phyloP scores from a whole-genome alignment of 2,113 vertebrate genomes.

The Psittacula cyanocephala region DNA sequence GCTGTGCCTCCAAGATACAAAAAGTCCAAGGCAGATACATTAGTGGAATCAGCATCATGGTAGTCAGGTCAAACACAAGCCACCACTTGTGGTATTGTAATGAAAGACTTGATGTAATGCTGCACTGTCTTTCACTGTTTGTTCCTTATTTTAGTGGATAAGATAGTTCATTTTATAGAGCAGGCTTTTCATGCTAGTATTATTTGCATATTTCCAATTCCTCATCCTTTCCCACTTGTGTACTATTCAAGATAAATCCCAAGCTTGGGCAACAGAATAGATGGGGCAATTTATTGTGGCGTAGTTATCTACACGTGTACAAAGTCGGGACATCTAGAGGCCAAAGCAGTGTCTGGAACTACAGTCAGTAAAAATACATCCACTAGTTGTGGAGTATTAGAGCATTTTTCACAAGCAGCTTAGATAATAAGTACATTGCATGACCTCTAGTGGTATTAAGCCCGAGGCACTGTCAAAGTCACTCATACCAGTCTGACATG shows the following conservation, averaged over 20 bases:
- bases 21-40: not conserved
- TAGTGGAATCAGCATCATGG: not conserved
- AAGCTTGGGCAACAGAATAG: not conserved
- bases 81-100: not conserved
- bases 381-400: not conserved
- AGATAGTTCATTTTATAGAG: not conserved
- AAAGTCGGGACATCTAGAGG: not conserved
- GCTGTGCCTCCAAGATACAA: not conserved
- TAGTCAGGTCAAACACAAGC: not conserved
- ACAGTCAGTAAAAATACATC: not conserved
- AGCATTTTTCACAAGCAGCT: slow-evolving; percentile 25
- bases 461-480: not conserved
- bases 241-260: not conserved
- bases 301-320: rapidly evolving
- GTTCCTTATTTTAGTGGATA: not conserved
- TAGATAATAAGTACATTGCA: slow-evolving; percentile 25
- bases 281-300: not conserved
- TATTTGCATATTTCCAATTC: not conserved
- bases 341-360: not conserved
- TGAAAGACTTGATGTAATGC: not conserved
- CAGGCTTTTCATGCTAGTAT: not conserved
- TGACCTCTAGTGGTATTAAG: slow-evolving; percentile 64
- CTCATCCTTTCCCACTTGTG: not conserved
- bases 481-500: not conserved
- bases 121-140: not conserved